These are phyloP conservation scores for pig (Sus scrofa) DNA, from an alignment of 2,113 vertebrate genomes.

Conservation along the genomic window T2T-Sscrofa CM000827.6:60708001-60708500, in stretches of 20 bases:
- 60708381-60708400: not conserved
- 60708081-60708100: not conserved
- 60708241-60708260: not conserved
- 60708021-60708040: not conserved
- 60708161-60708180: not conserved
- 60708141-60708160: not conserved
- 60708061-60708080: not conserved
- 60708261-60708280: not conserved
- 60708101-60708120: not conserved
- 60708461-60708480: constrained; percentile 23
- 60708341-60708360: not conserved
- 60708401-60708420: not conserved
- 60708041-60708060: not conserved
- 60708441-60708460: constrained; percentile 15
- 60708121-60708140: not conserved
- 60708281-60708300: constrained; percentile 37
- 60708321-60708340: not conserved
- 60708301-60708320: not conserved
- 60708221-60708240: not conserved
- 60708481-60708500: not conserved
- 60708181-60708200: not conserved
- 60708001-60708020: not conserved
- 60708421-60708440: not conserved
- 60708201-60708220: not conserved
- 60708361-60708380: not conserved